These are phyloP conservation scores for Triplophysa tibetana DNA, from an alignment of 2,113 vertebrate genomes.

Conservation along the genomic window DNA sequence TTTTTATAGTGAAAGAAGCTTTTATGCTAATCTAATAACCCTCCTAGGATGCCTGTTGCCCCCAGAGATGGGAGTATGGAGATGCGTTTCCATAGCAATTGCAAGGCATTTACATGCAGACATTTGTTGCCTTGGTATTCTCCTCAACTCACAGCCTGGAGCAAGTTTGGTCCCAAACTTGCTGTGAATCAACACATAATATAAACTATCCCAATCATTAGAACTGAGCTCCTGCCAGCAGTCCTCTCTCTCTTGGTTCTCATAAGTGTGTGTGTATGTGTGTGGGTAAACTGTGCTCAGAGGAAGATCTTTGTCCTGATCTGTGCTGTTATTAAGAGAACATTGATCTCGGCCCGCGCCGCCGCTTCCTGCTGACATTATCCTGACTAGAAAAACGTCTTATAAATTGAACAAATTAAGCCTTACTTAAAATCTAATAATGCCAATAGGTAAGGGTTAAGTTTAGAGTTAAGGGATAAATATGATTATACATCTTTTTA, in stretches of 20 bases:
- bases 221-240: background rate
- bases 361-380: slow-evolving; percentile 51
- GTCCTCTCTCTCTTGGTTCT: slow-evolving; percentile 15
- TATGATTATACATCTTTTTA: no score
- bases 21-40: slow-evolving; percentile 76
- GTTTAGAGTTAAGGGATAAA: no score
- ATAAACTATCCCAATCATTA: slow-evolving; percentile 6
- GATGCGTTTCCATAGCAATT: slow-evolving; percentile 61
- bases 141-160: slow-evolving; percentile 20
- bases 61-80: slow-evolving; percentile 54
- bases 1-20: slow-evolving; percentile 73
- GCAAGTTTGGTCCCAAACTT: slow-evolving; percentile 21
- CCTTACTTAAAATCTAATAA: no score
- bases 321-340: slow-evolving; percentile 47
- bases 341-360: slow-evolving; percentile 50
- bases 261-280: background rate
- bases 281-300: slow-evolving; percentile 16
- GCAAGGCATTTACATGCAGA: slow-evolving; percentile 59
- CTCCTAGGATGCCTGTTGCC: slow-evolving; percentile 57
- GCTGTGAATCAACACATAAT: background rate
- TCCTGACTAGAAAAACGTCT: slow-evolving; percentile 8
- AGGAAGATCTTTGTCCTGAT: slow-evolving; percentile 29
- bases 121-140: slow-evolving; percentile 51
- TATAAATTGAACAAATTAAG: no score
- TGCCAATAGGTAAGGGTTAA: no score